phyloP scores from a whole-genome alignment of 2,888 invertebrate species.

The Chironomus tentans region DNA sequence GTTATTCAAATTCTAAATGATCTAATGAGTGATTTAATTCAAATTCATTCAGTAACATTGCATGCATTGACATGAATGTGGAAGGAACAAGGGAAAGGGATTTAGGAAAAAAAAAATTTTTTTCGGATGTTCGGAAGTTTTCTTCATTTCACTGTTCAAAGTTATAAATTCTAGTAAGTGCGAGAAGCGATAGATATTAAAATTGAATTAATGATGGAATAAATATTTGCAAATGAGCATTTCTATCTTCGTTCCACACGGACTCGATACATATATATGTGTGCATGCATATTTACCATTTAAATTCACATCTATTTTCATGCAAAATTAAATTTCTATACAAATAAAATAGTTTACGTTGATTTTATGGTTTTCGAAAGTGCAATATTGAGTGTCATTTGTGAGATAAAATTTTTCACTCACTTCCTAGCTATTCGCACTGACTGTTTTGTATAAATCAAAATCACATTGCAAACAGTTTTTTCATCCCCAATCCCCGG shows the following conservation, averaged over 20 bases:
- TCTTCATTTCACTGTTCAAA: no score
- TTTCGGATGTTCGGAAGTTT: not conserved
- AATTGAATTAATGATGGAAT: constrained; percentile 24
- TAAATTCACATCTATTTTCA: not conserved
- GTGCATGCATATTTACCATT: not conserved
- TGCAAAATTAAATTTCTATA: constrained; percentile 13
- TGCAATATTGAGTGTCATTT: not conserved
- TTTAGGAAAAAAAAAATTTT: not conserved
- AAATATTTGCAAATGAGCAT: constrained; percentile 21
- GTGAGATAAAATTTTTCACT: not conserved
- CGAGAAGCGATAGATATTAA: constrained; percentile 1
- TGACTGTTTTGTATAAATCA: no score
- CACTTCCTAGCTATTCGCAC: not conserved
- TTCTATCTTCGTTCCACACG: not conserved
- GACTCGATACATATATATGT: no score
- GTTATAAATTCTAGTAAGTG: no score
- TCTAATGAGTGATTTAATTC: not conserved
- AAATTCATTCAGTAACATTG: not conserved
- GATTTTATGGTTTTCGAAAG: not conserved
- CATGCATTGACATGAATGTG: not conserved
- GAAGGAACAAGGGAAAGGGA: no score
- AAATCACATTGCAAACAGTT: no score
- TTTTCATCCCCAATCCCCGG: no score
- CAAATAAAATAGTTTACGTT: not conserved
- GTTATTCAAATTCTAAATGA: not conserved